These are phyloP conservation scores for Noctua fimbriata DNA, from an alignment of 2,888 invertebrate genomes.

Conservation along the genomic window DNA sequence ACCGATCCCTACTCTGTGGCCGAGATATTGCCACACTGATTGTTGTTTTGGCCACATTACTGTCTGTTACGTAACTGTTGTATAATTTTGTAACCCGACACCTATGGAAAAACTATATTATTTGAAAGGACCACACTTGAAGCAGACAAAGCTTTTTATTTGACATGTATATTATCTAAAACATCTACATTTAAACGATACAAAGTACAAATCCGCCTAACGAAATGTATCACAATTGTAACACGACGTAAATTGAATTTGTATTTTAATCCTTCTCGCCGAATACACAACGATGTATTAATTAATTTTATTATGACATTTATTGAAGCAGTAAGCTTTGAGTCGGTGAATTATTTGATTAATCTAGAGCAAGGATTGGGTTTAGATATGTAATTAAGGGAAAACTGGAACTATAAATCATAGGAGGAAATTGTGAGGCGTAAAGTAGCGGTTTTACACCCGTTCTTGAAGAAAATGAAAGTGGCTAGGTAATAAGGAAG, in stretches of 20 bases:
- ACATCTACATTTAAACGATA: conserved; percentile 21
- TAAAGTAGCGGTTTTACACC: conserved; percentile 63
- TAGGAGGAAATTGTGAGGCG: conserved; percentile 64
- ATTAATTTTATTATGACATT: conserved; percentile 75
- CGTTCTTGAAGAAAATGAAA: conserved; percentile 75
- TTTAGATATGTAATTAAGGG: conserved; percentile 67
- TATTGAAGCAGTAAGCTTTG: conserved; percentile 68
- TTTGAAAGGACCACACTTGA: conserved; percentile 36
- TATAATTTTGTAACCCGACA: conserved; percentile 40
- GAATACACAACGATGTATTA: conserved; percentile 64
- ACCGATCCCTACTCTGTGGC: conserved; percentile 67
- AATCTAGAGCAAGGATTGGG: conserved; percentile 63
- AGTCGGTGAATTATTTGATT: conserved; percentile 69
- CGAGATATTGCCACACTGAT: conserved; percentile 59
- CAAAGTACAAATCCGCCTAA: conserved; percentile 25
- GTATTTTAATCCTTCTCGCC: conserved; percentile 59
- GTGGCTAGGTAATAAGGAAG: conserved; percentile 79
- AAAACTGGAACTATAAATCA: conserved; percentile 68
- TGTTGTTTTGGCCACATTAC: conserved; percentile 62
- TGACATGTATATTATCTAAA: background rate
- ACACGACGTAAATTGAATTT: conserved; percentile 54
- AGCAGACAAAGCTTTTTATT: conserved; percentile 8
- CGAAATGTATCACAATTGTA: conserved; percentile 42
- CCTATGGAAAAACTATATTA: conserved; percentile 17
- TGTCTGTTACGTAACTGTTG: conserved; percentile 47